Evolutionary conservation across 2,888 invertebrate genomes (phyloP).

Genomic region (Clostera curtula): DNA sequence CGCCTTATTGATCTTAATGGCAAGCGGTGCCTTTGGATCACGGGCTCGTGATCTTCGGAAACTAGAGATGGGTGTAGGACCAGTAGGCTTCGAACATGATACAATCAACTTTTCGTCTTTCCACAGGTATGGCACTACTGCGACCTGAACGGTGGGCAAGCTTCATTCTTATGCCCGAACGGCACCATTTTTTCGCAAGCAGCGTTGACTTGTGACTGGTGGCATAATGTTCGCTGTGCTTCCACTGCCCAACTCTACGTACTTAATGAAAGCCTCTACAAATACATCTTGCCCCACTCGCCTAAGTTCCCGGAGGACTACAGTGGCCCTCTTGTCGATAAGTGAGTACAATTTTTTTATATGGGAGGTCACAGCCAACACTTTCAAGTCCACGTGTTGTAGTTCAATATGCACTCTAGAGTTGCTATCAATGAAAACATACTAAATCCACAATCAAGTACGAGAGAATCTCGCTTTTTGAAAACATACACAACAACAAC

Average conservation of each 20-base stretch:
- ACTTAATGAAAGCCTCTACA: conserved; percentile 90
- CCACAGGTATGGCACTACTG: conserved; percentile 93
- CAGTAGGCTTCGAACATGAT: neutral
- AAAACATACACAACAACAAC: neutral
- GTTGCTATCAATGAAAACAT: too few relatives aligned
- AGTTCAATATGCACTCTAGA: too few relatives aligned
- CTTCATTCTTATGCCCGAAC: conserved; percentile 91
- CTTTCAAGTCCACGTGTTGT: too few relatives aligned
- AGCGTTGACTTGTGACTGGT: conserved; percentile 92
- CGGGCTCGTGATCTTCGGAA: too few relatives aligned
- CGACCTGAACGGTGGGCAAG: conserved; percentile 91
- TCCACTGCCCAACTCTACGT: conserved; percentile 90
- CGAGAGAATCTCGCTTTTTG: too few relatives aligned
- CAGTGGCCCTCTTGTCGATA: conserved; percentile 90
- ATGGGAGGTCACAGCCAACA: too few relatives aligned
- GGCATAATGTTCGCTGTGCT: conserved; percentile 92
- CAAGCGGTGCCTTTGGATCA: too few relatives aligned
- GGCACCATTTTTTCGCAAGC: conserved; percentile 94
- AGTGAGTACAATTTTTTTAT: conserved; percentile 65
- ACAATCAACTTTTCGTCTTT: neutral
- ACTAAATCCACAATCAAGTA: too few relatives aligned
- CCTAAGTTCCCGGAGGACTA: conserved; percentile 94
- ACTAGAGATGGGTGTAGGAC: too few relatives aligned
- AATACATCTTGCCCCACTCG: conserved; percentile 88
- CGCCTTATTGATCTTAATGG: too few relatives aligned